Percentiles rank a stretch among this genome's conserved stretches.
Conservation (phyloP, 2,797 vertebrate genomes). For the Varecia variegata region DNA sequence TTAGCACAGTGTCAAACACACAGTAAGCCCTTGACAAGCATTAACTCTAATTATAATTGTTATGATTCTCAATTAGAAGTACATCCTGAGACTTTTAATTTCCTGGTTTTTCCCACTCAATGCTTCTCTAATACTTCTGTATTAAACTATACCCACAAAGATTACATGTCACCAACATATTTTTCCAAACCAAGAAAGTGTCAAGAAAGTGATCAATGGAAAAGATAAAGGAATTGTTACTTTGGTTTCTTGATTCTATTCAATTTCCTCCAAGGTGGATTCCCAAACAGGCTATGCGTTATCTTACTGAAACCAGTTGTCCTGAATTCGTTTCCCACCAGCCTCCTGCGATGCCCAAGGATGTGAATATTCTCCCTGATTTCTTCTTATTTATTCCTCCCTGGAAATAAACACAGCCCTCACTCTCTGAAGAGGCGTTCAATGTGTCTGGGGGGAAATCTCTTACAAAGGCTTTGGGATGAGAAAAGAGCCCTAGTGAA, state of each 20-base stretch:
- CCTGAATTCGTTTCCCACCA: not conserved
- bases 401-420: slow-evolving; percentile 26
- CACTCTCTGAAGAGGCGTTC: not conserved
- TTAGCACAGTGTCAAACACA: not conserved
- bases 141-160: not conserved
- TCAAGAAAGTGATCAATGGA: not conserved
- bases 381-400: not conserved
- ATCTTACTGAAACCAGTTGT: not conserved
- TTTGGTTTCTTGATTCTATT: not conserved
- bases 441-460: slow-evolving; percentile 46
- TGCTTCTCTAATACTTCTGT: not conserved
- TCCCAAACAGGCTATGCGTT: not conserved
- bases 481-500: not conserved
- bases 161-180: not conserved
- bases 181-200: not conserved
- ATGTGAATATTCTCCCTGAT: not conserved
- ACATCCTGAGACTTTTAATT: not conserved
- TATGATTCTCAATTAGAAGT: not conserved
- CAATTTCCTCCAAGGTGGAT: not conserved
- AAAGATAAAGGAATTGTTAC: not conserved
- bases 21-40: not conserved
- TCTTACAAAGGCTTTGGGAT: slow-evolving; percentile 14
- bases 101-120: not conserved
- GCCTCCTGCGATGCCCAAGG: not conserved
- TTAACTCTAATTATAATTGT: not conserved